phyloP scores from a whole-genome alignment of 2,888 invertebrate species.

The Trachelus stipa region DNA sequence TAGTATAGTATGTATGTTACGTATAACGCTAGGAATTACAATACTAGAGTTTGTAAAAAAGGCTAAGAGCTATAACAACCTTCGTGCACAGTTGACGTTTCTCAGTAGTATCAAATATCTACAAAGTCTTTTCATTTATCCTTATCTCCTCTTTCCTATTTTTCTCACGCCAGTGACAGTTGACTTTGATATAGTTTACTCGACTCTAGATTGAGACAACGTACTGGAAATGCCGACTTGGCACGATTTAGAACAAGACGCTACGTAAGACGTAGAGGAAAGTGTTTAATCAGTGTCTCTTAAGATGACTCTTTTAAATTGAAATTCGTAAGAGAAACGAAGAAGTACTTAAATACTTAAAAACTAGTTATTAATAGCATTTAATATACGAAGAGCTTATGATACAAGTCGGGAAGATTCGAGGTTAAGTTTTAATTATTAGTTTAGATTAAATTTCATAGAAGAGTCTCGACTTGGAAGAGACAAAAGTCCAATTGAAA shows the following conservation, averaged over 20 bases:
- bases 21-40: constrained; percentile 29
- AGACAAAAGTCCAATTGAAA: constrained; percentile 1
- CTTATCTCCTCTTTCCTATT: not conserved
- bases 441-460: constrained; percentile 12
- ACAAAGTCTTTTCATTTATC: not conserved
- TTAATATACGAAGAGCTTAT: constrained; percentile 15
- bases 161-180: not conserved
- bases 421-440: constrained; percentile 17
- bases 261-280: constrained; percentile 5
- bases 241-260: not conserved
- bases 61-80: constrained; percentile 42
- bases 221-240: not conserved
- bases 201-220: not conserved
- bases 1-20: constrained; percentile 21
- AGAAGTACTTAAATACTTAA: not conserved
- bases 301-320: not conserved
- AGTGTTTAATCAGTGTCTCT: not conserved
- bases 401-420: constrained; percentile 37
- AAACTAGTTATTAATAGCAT: constrained; percentile 1
- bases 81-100: constrained; percentile 30
- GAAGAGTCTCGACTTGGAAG: not conserved
- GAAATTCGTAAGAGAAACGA: not conserved
- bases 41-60: constrained; percentile 45
- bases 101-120: not conserved
- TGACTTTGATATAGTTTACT: not conserved